A percentile compares a stretch with the other conserved stretches of the same genome.
Conservation (phyloP, 1,140 invertebrate genomes). For the Leptinotarsa undecemlineata region DNA sequence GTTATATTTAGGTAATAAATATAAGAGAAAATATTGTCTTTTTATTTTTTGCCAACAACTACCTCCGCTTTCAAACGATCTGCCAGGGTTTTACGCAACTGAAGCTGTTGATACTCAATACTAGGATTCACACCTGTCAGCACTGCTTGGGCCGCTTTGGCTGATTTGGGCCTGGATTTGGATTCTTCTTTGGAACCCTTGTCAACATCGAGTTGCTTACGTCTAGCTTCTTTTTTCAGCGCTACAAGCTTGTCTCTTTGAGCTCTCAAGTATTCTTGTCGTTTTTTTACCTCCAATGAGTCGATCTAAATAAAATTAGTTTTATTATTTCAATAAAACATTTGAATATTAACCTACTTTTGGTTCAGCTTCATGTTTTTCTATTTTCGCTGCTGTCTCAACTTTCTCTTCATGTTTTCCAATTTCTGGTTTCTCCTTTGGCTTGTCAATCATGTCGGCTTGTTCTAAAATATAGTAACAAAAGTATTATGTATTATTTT, state of each 20-base stretch:
- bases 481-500: not conserved
- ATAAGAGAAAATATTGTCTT: conserved; percentile 42
- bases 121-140: conserved; percentile 56
- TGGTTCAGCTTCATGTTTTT: not conserved
- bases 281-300: conserved; percentile 72
- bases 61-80: conserved; percentile 84
- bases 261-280: conserved; percentile 81
- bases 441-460: not conserved
- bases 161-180: conserved; percentile 66
- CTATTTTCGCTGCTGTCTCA: not conserved
- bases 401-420: not conserved
- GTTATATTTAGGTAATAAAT: conserved; percentile 57
- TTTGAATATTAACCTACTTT: not conserved
- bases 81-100: conserved; percentile 79
- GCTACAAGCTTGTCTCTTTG: conserved; percentile 89
- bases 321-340: not conserved
- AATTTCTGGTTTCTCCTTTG: not conserved
- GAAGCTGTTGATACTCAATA: conserved; percentile 66
- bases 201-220: conserved; percentile 71
- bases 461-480: not conserved
- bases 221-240: conserved; percentile 83
- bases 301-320: conserved; percentile 52
- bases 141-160: conserved; percentile 68
- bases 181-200: conserved; percentile 47
- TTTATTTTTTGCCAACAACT: conserved; percentile 36